Evolutionary conservation across 2,888 invertebrate species (phyloP), one percentile per base, ranked within the genome.

Genomic region (Dicyrtomina minuta): DNA sequence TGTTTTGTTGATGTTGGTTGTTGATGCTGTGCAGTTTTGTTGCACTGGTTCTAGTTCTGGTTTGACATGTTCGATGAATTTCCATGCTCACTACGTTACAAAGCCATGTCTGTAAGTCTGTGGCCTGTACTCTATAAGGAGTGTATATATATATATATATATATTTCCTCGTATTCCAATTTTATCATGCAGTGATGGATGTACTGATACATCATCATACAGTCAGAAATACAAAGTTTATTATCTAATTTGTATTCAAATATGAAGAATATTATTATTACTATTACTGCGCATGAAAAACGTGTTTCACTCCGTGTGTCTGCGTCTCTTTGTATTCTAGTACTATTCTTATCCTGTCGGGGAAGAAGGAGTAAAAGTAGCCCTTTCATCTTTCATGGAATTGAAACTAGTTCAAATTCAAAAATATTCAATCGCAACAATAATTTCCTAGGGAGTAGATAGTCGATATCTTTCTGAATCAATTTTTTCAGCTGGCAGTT

Each of bases 171-270:
- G 17, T 46, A 3, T 4, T 46, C 46, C 8, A 41, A 41, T 46
- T 46, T 46, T 46, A 4, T 17, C 20, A 20, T 51, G 20, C 4
- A 20, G 46, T 51, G 51, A 51, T n/a, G 22, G 13, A 26, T 15
- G 55, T 12, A 55, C 8, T 58, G n/a, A n/a, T n/a, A n/a, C n/a
- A n/a, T n/a, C n/a, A n/a, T n/a, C n/a, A n/a, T n/a, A n/a, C n/a
- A n/a, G n/a, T n/a, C 12, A 17, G 15, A 39, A 17, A 58, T 58
- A 12, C 58, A 58, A 58, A 39, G 33, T 58, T 58, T 58, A 58
- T 58, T 33, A 58, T 58, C 58, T 39, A 58, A 58, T 58, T 58
- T 58, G 58, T 58, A 58, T 58, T 58, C 58, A 58, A 58, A 58
- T 58, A 58, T 58, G 58, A 26, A n/a, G 22, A 22, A 4, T 33